Conservation (phyloP, 1,140 invertebrate species). For the Drosophila saltans region DNA sequence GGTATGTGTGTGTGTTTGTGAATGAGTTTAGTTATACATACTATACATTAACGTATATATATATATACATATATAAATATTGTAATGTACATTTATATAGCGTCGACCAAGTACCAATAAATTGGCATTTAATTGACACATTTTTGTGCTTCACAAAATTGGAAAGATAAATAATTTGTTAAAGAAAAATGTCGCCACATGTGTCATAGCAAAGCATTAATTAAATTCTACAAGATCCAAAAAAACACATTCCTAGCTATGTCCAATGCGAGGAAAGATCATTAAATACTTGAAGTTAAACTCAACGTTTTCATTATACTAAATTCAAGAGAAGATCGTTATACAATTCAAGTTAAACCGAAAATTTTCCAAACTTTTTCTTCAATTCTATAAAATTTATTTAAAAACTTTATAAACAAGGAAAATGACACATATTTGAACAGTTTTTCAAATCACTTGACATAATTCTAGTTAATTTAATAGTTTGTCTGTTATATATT, state of each 20-base stretch:
- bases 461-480: too few species aligned
- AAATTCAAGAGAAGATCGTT: too few species aligned
- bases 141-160: constrained; percentile 66
- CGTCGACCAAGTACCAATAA: constrained; percentile 77
- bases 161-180: constrained; percentile 22
- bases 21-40: constrained; percentile 35
- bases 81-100: constrained; percentile 67
- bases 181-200: constrained; percentile 29
- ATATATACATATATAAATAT: constrained; percentile 44
- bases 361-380: too few species aligned
- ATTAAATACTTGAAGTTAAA: constrained; percentile 6
- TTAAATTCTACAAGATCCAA: constrained; percentile 19
- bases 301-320: too few species aligned
- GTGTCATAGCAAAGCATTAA: constrained; percentile 58
- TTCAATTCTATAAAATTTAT: too few species aligned
- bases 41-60: constrained; percentile 26
- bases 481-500: too few species aligned
- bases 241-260: constrained; percentile 52
- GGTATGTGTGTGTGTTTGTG: constrained; percentile 32
- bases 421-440: too few species aligned
- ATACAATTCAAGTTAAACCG: too few species aligned
- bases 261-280: constrained; percentile 9
- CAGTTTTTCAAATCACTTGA: too few species aligned
- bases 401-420: too few species aligned
- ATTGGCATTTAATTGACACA: constrained; percentile 78